Conservation (phyloP, 1,140 invertebrate genomes). For the Hesperophylax magnus region DNA sequence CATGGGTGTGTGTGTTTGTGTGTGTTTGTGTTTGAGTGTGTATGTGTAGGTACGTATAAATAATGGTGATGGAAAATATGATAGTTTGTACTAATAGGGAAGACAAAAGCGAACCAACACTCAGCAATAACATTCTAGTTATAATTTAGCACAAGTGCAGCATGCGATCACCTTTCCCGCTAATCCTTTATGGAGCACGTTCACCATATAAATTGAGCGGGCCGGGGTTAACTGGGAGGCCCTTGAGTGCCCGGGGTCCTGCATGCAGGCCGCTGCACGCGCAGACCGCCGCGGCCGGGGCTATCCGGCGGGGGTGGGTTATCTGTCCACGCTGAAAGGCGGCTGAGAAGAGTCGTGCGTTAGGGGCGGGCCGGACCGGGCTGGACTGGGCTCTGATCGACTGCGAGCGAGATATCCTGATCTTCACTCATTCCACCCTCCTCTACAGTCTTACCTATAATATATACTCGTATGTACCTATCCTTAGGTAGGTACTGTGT, state of each 20-base stretch:
- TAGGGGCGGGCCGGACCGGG: slow-evolving; percentile 19
- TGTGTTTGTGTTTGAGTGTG: too few species aligned
- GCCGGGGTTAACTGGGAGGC: slow-evolving; percentile 27
- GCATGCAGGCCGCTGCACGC: neutral
- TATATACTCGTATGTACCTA: too few species aligned
- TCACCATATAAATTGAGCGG: slow-evolving; percentile 19
- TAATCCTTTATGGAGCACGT: slow-evolving; percentile 31
- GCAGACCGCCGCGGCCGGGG: neutral
- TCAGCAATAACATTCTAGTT: neutral
- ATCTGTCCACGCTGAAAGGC: slow-evolving; percentile 29
- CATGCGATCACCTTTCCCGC: slow-evolving; percentile 19
- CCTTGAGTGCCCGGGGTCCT: neutral
- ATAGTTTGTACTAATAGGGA: too few species aligned
- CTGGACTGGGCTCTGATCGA: slow-evolving; percentile 7
- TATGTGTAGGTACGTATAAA: too few species aligned
- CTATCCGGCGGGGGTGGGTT: slow-evolving; percentile 23
- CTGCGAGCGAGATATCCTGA: neutral
- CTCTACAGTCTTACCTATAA: too few species aligned
- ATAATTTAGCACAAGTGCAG: neutral
- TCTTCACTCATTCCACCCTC: too few species aligned
- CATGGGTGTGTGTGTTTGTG: too few species aligned
- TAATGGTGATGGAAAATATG: too few species aligned
- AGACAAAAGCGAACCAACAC: neutral
- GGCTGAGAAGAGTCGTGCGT: slow-evolving; percentile 3
- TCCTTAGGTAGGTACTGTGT: too few species aligned